phyloP scores from a whole-genome alignment of 2,888 invertebrate genomes.

The Geophilus truncorum region DNA sequence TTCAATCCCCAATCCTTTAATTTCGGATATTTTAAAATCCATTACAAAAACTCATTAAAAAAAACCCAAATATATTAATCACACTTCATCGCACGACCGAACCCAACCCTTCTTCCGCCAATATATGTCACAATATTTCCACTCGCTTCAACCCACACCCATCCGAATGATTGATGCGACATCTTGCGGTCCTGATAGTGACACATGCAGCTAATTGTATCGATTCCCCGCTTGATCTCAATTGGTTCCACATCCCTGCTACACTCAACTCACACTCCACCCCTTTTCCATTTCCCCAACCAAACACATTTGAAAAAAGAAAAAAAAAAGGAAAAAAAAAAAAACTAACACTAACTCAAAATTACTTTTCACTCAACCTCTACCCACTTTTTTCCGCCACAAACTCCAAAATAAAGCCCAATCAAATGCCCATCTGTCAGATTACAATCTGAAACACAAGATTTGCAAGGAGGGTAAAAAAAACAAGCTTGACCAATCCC shows the following conservation, averaged over 20 bases:
- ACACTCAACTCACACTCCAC: background rate
- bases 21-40: background rate
- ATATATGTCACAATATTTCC: constrained; percentile 11
- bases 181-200: constrained; percentile 16
- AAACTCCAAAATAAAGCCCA: background rate
- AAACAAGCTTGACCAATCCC: background rate
- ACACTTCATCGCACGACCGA: background rate
- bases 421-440: background rate
- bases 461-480: background rate
- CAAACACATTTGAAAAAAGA: background rate
- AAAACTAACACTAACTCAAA: background rate
- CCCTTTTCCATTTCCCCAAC: background rate
- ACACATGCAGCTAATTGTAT: constrained; percentile 20
- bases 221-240: background rate
- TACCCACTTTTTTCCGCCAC: background rate
- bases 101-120: background rate
- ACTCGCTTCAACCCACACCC: background rate
- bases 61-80: background rate
- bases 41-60: background rate
- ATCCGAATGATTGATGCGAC: constrained; percentile 9
- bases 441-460: background rate
- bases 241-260: background rate
- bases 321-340: background rate
- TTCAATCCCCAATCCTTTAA: background rate
- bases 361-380: constrained; percentile 4